Percentiles rank a stretch among this genome's conserved stretches.
Evolutionary conservation across 2,888 invertebrate species (phyloP).

Genomic region (Gryllus longicercus): DNA sequence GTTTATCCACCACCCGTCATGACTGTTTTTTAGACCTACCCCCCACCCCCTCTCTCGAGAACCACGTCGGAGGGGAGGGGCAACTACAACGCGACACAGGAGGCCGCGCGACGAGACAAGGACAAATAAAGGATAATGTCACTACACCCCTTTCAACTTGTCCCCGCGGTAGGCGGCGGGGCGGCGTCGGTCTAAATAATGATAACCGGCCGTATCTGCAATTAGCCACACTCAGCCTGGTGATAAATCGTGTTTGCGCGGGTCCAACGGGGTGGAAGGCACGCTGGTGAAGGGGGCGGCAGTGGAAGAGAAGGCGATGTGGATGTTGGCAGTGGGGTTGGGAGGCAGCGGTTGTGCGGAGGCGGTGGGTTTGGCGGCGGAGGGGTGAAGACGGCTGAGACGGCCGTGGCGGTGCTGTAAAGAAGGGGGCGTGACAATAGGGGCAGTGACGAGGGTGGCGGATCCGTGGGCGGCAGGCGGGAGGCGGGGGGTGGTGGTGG

Average conservation of each 20-base stretch:
- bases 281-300: background rate
- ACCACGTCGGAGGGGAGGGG: background rate
- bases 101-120: background rate
- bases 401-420: no score
- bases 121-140: constrained; percentile 5
- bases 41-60: background rate
- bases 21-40: background rate
- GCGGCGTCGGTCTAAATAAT: background rate
- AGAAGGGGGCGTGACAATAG: no score
- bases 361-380: no score
- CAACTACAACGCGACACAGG: background rate
- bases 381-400: no score
- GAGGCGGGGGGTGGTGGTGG: no score
- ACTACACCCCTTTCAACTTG: constrained; percentile 11
- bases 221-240: constrained; percentile 6
- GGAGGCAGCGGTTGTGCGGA: no score
- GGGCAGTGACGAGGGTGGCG: no score
- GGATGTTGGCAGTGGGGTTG: background rate
- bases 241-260: constrained; percentile 6
- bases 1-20: background rate
- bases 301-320: background rate
- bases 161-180: background rate
- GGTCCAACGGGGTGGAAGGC: background rate
- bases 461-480: no score
- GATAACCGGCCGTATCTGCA: constrained; percentile 17